phyloP scores from a whole-genome alignment of 2,113 vertebrate genomes.

The Lophotis ruficrista region DNA sequence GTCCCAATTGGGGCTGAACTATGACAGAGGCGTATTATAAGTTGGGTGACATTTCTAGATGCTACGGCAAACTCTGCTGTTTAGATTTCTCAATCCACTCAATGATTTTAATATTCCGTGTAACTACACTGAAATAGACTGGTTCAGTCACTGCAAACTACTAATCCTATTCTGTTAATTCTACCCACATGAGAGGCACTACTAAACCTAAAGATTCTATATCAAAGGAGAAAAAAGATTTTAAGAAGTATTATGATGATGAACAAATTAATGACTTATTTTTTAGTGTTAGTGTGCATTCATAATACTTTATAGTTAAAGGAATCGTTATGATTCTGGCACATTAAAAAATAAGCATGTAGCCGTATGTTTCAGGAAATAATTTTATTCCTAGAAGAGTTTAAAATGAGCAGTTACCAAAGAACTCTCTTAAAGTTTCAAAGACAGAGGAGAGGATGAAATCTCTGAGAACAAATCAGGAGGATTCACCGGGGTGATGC shows the following conservation, averaged over 20 bases:
- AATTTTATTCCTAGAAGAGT: background rate
- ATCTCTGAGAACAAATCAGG: background rate
- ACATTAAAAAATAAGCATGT: background rate
- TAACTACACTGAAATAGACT: background rate
- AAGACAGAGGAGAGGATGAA: background rate
- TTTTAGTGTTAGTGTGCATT: background rate
- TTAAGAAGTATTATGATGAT: background rate
- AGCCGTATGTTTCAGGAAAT: background rate
- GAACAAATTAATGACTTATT: background rate
- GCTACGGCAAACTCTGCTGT: background rate
- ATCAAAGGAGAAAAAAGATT: background rate
- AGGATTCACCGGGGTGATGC: background rate
- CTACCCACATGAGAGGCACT: background rate
- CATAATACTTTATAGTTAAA: background rate
- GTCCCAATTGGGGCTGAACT: too few species aligned
- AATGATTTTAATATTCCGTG: background rate
- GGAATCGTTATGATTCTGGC: fast-evolving
- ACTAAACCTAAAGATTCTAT: background rate
- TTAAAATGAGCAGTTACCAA: background rate
- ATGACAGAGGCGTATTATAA: background rate
- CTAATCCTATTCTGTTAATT: background rate
- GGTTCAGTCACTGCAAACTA: background rate
- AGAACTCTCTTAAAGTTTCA: background rate
- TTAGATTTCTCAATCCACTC: background rate
- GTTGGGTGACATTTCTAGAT: background rate